Base-by-base conservation (phyloP, 1,140 invertebrate species). In the Helicoverpa armigera region DNA sequence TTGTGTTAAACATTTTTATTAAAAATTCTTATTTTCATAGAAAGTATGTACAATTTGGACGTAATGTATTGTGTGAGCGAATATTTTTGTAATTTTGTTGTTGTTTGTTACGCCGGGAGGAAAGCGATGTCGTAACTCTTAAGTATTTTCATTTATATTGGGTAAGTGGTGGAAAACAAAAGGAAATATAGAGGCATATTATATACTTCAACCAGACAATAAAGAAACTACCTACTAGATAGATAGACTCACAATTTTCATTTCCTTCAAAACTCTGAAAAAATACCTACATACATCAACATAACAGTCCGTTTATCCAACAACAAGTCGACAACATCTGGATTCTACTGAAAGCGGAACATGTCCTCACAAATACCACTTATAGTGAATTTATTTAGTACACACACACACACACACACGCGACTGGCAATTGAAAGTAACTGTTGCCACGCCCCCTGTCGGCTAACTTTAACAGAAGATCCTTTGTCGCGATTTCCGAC, bases 341-440 rank as follows among this genome's bases (percentile, higher is more conserved):
- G 12, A 51, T 63, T 51, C 43, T 43, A 3, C 11, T 12, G 14
- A 10, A 43, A 69, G 35, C 54, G 67, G 79, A 63, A 74, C 69
- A 54, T 35, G 50, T 60, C 69, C 82, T 85, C 89, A 82, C 88
- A 91, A 91, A 91, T 89, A 90, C 87, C 86, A 89, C 90, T 90
- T 89, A 87, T 85, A 82, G 61, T 82, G 81, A 88, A 91, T 91
- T 88, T 91, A 91, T 91, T 82, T 86, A 83, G 82, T 83, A 54
- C 82, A 79, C 76, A 77, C 78, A 85, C 85, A 87, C 89, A 90
- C 90, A 90, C 88, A 89, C 48, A 29, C 63, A 63, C 16, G 65
- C 16, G 65, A 79, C 50, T 76, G 80, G 82, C 86, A 86, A 90
- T 90, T 88, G 89, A 89, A 88, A 89, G 85, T 90, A 89, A 90